Conservation (phyloP, 1,140 invertebrate species). For the Ceratitis capitata region DNA sequence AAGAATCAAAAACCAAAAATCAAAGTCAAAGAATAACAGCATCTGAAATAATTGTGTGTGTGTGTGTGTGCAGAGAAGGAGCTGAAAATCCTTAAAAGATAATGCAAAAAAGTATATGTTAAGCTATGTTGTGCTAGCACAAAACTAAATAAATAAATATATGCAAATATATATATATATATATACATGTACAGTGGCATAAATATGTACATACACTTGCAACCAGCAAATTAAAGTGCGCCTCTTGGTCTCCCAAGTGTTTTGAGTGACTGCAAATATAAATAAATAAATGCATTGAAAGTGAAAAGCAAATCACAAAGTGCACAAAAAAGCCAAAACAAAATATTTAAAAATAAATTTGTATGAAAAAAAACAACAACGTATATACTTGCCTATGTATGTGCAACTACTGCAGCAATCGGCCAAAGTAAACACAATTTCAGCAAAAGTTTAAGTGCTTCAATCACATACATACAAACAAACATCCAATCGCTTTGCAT, state of each 20-base stretch:
- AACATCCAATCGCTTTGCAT: neutral
- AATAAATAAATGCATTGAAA: neutral
- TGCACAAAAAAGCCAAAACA: neutral
- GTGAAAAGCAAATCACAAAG: neutral
- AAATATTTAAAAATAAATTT: neutral
- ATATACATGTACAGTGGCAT: neutral
- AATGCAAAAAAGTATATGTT: neutral
- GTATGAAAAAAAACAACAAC: neutral
- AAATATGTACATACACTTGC: neutral
- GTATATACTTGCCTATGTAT: too few species aligned
- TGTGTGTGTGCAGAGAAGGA: too few species aligned
- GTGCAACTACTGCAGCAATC: neutral
- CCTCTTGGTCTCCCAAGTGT: neutral
- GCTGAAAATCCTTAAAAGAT: too few species aligned
- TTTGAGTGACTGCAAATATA: constrained; percentile 5
- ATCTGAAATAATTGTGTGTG: too few species aligned
- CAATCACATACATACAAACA: neutral
- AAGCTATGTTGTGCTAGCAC: neutral
- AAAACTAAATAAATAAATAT: neutral
- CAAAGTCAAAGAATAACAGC: constrained; percentile 5
- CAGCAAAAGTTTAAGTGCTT: neutral
- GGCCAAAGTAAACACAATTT: neutral
- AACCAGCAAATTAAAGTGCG: neutral
- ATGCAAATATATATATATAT: neutral
- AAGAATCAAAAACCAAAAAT: neutral